These are phyloP conservation scores for Pimephales promelas DNA, from an alignment of 2,113 vertebrate genomes.

Conservation along the genomic window DNA sequence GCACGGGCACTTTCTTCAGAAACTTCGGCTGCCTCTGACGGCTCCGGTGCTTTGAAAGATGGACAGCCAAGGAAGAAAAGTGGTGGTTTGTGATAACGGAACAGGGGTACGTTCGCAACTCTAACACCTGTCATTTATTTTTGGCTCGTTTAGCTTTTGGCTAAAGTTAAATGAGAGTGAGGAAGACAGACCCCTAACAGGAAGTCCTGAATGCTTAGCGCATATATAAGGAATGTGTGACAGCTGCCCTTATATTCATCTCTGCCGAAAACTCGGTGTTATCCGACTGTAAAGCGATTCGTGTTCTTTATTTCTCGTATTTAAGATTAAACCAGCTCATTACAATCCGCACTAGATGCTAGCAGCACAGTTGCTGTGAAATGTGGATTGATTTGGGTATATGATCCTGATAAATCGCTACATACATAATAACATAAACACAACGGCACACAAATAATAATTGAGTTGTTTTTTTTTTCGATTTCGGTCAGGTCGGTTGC, in stretches of 20 bases:
- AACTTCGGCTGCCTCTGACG: conserved; percentile 74
- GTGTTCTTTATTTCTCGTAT: not conserved
- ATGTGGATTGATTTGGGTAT: not conserved
- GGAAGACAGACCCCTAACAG: conserved; percentile 66
- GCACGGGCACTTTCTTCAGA: conserved; percentile 53
- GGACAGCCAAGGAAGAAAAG: conserved; percentile 88
- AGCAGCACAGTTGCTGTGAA: not conserved
- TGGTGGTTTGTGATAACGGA: conserved; percentile 91
- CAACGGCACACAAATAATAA: not conserved
- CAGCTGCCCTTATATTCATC: conserved; percentile 37
- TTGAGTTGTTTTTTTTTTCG: not conserved
- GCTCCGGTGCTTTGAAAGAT: conserved; percentile 73
- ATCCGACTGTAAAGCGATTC: not conserved
- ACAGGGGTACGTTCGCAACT: conserved; percentile 79
- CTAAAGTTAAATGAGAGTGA: not conserved
- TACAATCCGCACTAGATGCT: not conserved
- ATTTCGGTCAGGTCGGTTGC: not conserved
- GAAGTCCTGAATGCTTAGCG: conserved; percentile 68
- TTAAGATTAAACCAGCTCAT: not conserved
- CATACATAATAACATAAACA: not conserved
- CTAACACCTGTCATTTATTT: not conserved
- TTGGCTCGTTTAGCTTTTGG: not conserved
- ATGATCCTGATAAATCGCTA: not conserved
- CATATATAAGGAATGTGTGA: conserved; percentile 58
- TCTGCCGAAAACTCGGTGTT: not conserved